phyloP scores from a whole-genome alignment of 2,888 invertebrate species.

The Drosophila suboccidentalis region DNA sequence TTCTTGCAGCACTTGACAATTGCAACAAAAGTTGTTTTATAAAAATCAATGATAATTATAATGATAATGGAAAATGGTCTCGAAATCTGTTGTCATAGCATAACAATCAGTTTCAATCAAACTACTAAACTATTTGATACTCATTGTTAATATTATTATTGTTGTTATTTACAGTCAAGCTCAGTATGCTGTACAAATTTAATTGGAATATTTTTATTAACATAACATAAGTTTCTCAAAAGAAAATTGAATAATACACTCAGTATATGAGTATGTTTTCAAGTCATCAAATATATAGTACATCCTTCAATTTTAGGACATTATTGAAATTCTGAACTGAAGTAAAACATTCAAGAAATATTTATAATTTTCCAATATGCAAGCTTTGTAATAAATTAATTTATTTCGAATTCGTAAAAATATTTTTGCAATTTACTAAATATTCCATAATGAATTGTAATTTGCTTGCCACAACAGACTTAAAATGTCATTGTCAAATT shows the following conservation, averaged over 20 bases:
- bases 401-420: no score
- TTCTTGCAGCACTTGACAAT: slow-evolving; percentile 6
- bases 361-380: no score
- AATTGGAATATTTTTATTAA: neutral
- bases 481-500: neutral
- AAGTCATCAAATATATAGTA: no score
- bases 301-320: no score
- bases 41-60: neutral
- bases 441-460: no score
- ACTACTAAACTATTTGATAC: slow-evolving; percentile 26
- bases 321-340: no score
- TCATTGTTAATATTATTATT: neutral
- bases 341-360: no score
- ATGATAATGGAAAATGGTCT: neutral
- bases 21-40: neutral
- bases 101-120: slow-evolving; percentile 9
- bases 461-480: neutral
- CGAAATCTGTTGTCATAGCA: neutral
- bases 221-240: no score
- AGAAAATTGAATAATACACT: no score
- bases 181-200: slow-evolving; percentile 2
- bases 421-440: no score
- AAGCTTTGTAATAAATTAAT: no score
- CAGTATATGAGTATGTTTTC: no score
- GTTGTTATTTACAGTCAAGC: slow-evolving; percentile 3